Percentiles rank a stretch among this genome's conserved stretches.
These are phyloP conservation scores for Hecatera dysodea DNA, from an alignment of 2,888 invertebrate genomes.

Conservation along the genomic window DNA sequence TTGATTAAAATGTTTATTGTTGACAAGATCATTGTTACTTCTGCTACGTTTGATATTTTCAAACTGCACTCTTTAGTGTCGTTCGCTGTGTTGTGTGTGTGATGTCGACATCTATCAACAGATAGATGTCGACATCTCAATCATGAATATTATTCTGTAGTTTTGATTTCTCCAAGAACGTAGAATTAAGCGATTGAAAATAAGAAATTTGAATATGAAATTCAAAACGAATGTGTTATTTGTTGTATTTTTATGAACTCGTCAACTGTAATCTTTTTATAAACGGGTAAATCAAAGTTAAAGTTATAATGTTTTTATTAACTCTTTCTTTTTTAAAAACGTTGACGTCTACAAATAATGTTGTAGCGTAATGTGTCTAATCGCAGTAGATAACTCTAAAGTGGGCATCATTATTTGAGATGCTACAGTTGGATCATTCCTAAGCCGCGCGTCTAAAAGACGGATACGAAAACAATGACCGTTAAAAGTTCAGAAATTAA, in stretches of 20 bases:
- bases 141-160: slow-evolving; percentile 34
- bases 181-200: background rate
- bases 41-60: slow-evolving; percentile 21
- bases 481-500: background rate
- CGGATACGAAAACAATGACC: background rate
- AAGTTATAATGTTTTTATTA: background rate
- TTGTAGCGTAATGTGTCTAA: too few relatives aligned
- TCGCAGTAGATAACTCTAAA: too few relatives aligned
- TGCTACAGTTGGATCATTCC: background rate
- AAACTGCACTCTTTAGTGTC: slow-evolving; percentile 10
- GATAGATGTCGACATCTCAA: slow-evolving; percentile 22
- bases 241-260: too few relatives aligned
- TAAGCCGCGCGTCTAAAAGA: background rate
- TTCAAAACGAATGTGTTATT: background rate
- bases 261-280: too few relatives aligned
- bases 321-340: background rate
- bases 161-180: background rate
- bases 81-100: slow-evolving; percentile 4
- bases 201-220: background rate
- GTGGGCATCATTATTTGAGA: too few relatives aligned
- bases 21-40: slow-evolving; percentile 45
- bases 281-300: background rate
- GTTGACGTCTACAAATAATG: background rate
- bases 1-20: slow-evolving; percentile 75
- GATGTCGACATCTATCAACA: slow-evolving; percentile 18